A percentile compares a stretch with the other conserved stretches of the same genome.
phyloP scores from a whole-genome alignment of 1,140 invertebrate species.

The Brachionus angularis region DNA sequence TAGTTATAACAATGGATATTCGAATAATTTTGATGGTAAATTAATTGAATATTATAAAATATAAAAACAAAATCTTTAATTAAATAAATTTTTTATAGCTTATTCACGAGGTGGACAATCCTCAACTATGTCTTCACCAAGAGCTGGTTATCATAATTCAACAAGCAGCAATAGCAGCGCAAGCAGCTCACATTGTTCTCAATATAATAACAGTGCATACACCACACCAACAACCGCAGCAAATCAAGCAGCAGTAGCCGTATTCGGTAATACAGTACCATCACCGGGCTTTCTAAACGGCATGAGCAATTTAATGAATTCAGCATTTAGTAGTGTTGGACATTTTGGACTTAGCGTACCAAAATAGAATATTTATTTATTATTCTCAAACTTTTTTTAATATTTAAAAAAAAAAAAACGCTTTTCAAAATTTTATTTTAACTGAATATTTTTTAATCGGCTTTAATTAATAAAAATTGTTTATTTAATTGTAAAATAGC shows the following conservation, averaged over 20 bases:
- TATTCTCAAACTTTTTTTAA: slow-evolving; percentile 27
- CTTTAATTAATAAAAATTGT: neutral
- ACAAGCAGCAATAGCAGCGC: neutral
- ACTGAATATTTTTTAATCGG: neutral
- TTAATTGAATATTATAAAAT: neutral
- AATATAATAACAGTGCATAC: slow-evolving; percentile 36
- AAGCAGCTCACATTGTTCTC: neutral
- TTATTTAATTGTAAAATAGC: too few relatives aligned
- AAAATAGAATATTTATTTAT: slow-evolving; percentile 16
- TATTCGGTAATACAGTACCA: slow-evolving; percentile 39
- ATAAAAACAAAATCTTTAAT: neutral
- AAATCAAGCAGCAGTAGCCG: slow-evolving; percentile 15
- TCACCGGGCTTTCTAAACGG: slow-evolving; percentile 43
- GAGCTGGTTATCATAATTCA: slow-evolving; percentile 18
- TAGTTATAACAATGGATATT: slow-evolving; percentile 39
- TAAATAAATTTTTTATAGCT: slow-evolving; percentile 14
- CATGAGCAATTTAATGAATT: slow-evolving; percentile 43
- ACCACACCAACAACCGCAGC: slow-evolving; percentile 5
- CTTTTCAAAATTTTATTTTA: slow-evolving; percentile 29
- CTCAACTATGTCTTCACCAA: slow-evolving; percentile 5
- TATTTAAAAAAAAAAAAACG: slow-evolving; percentile 16
- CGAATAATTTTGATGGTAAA: slow-evolving; percentile 31
- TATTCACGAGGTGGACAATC: slow-evolving; percentile 23
- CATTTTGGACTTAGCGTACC: slow-evolving; percentile 39
- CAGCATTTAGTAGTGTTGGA: slow-evolving; percentile 32